Base-by-base conservation (phyloP, 2,797 vertebrate species). In the Helicolenus hilgendorfi region DNA sequence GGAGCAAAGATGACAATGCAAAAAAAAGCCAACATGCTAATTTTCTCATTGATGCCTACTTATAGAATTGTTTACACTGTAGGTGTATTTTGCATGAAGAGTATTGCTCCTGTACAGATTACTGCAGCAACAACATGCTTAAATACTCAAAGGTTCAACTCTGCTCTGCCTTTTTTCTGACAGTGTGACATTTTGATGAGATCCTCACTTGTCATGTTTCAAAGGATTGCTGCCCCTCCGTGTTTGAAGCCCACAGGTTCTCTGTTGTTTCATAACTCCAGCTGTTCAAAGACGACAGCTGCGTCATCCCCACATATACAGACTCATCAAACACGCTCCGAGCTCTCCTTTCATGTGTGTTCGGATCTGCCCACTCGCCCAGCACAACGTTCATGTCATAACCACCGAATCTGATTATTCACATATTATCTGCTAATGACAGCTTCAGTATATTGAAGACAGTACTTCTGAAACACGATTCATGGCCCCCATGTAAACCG, bases 281-380 rank as follows among this genome's bases (percentile, higher is more conserved):
- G 75, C 84, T 82, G 83, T 91, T 94, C 87, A 93, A 88, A 92
- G 78, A 79, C 85, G 64, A 22, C 2, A n/a, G 56, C 83, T 81
- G 64, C 79, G 26, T 84, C 80, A 7, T 70, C 41, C 65, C 56
- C 80, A 67, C 87, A 63, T 18, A 64, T 4, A 79, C 74, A 80
- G 22, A 68, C 59, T 79, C 68, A 63, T 88, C 84, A 88, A 81
- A 91, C 74, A 81, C 15, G 79, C 77, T 94, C 89, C 58, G 84
- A 92, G 63, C 71, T 81, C 77, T 85, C 29, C 93, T 96, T 96
- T 97, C 88, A 96, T 95, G 94, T 91, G 94, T 91, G 87, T 15
- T 76, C 29, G 59, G 58, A 86, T 85, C 76, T 72, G 38, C 59
- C 56, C 84, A 60, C 81, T 62, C 62, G 5, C 14, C 31, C 18